These are phyloP conservation scores for Epistrophe eligans DNA, from an alignment of 2,888 invertebrate genomes.

Conservation along the genomic window DNA sequence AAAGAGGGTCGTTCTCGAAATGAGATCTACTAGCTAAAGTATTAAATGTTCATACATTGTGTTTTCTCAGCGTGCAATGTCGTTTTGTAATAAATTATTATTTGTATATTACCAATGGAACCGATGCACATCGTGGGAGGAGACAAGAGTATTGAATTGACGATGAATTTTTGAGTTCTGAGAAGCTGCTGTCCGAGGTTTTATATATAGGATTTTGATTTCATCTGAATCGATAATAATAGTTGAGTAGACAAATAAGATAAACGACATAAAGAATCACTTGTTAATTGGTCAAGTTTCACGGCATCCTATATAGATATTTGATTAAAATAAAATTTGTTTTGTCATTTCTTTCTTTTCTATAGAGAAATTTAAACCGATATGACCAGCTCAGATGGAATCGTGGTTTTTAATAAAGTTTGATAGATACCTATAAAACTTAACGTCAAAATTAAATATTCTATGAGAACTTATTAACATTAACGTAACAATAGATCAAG, in stretches of 20 bases:
- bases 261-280: background rate
- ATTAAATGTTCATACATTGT: slow-evolving; percentile 65
- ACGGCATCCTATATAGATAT: background rate
- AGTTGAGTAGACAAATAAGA: slow-evolving; percentile 4
- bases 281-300: slow-evolving; percentile 2
- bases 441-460: too few relatives aligned
- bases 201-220: slow-evolving; percentile 25
- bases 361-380: background rate
- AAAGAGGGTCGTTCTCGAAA: slow-evolving; percentile 71
- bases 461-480: too few relatives aligned
- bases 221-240: slow-evolving; percentile 52
- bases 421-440: too few relatives aligned
- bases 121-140: slow-evolving; percentile 49
- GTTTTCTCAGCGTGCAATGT: slow-evolving; percentile 55
- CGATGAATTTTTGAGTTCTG: slow-evolving; percentile 33
- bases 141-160: slow-evolving; percentile 35
- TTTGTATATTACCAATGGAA: slow-evolving; percentile 54
- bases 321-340: background rate
- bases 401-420: too few relatives aligned
- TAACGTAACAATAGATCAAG: too few relatives aligned
- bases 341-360: background rate
- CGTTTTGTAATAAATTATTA: slow-evolving; percentile 62
- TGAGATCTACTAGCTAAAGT: slow-evolving; percentile 60
- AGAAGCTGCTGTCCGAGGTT: slow-evolving; percentile 22
- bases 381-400: too few relatives aligned